A percentile compares a stretch with the other conserved stretches of the same genome.
phyloP scores from a whole-genome alignment of 2,113 vertebrate species.

The Calidris pygmaea region DNA sequence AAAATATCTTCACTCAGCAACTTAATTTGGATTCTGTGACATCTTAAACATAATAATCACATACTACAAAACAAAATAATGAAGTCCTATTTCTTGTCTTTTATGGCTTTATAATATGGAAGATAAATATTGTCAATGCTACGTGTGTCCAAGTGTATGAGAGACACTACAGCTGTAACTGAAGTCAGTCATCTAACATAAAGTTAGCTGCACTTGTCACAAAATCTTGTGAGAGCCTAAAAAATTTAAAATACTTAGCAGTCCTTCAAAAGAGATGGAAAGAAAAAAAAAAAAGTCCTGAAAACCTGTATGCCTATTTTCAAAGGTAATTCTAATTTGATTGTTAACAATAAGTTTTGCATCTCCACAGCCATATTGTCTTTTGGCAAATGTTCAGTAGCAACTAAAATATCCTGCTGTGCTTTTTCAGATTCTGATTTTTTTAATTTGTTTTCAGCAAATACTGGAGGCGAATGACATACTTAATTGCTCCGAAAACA shows the following conservation, averaged over 20 bases:
- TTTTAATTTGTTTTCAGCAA: slow-evolving; percentile 41
- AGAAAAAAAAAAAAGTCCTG: background rate
- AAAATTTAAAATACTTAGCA: background rate
- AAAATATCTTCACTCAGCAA: background rate
- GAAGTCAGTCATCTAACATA: background rate
- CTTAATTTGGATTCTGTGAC: background rate
- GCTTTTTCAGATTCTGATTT: background rate
- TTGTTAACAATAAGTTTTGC: background rate
- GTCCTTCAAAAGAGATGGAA: background rate
- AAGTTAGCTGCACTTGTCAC: background rate
- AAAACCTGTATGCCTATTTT: background rate
- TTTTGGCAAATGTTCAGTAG: slow-evolving; percentile 11
- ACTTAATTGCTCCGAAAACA: slow-evolving; percentile 47
- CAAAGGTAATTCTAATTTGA: background rate
- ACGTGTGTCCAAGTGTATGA: background rate
- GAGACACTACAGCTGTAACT: background rate
- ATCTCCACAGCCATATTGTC: background rate
- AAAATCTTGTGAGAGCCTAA: background rate
- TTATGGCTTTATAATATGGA: background rate
- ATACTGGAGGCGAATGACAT: slow-evolving; percentile 5
- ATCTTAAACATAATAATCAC: background rate
- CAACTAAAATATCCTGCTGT: background rate
- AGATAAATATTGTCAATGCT: background rate
- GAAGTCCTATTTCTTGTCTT: background rate
- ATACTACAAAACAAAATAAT: background rate